These are phyloP conservation scores for Phengaris arion DNA, from an alignment of 2,888 invertebrate species.

Conservation along the genomic window DNA sequence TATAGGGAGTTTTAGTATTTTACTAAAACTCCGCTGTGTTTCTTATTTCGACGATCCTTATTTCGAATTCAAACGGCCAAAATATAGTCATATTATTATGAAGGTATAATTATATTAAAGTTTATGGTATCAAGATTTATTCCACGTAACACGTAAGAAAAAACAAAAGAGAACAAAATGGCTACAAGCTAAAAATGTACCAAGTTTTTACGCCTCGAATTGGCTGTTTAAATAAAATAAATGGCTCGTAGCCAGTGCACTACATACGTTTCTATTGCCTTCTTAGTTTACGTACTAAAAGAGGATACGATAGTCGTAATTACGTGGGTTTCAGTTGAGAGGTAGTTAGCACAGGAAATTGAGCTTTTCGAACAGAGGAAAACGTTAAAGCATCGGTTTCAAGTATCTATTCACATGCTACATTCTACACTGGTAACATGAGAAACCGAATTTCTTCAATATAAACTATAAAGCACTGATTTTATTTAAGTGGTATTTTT, in stretches of 20 bases:
- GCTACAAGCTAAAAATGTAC: conserved; percentile 18
- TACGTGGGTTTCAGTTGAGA: conserved; percentile 28
- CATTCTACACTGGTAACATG: background rate
- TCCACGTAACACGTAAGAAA: background rate
- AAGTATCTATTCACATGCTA: conserved; percentile 33
- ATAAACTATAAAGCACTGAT: background rate
- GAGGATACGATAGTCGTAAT: conserved; percentile 30
- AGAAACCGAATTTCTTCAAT: background rate
- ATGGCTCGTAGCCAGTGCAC: conserved; percentile 24
- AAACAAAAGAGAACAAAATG: conserved; percentile 6
- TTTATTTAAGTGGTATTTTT: too few species aligned
- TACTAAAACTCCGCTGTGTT: too few species aligned
- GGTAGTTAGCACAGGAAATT: conserved; percentile 42
- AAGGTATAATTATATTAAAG: too few species aligned
- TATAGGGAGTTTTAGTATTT: too few species aligned
- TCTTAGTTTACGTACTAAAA: conserved; percentile 29
- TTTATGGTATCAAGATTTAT: background rate
- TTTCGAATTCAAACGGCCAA: too few species aligned
- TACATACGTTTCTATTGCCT: conserved; percentile 27
- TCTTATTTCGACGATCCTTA: too few species aligned
- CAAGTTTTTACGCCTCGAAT: conserved; percentile 20
- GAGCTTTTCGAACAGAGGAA: conserved; percentile 39
- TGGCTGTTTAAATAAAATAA: conserved; percentile 27
- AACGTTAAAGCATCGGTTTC: conserved; percentile 38
- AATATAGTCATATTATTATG: too few species aligned